Evolutionary conservation across 2,113 vertebrate genomes (phyloP), one percentile per base, ranked within the genome.

Genomic region (Hippocampus abdominalis): DNA sequence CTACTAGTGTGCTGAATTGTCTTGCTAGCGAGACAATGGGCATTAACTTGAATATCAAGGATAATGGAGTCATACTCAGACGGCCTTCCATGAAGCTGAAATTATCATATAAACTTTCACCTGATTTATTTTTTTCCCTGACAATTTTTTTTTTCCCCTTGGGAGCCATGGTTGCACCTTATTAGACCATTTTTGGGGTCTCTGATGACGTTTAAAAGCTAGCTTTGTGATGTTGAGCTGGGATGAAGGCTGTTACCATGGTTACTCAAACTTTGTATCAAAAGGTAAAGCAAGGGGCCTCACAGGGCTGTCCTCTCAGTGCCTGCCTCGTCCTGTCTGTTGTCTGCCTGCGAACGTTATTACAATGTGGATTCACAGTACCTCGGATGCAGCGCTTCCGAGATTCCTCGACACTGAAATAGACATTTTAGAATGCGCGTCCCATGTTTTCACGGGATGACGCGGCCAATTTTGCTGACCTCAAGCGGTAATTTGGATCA

Each of bases 231-330:
- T 69, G 65, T 32, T 70, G 27, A 18, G 6, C 2, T 42, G 49
- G 70, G 72, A 70, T 63, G 48, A 73, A 70, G 64, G 75, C 66
- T 60, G 79, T 91, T 87, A 88, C 89, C 91, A 90, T 87, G 86
- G 83, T 81, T 85, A 70, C 74, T 81, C 75, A 69, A 74, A 73
- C 69, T 64, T 72, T 64, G 60, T 62, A 61, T 44, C 18, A 57
- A 57, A 57, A 54, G 29, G 68, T 64, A 54, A 69, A 60, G 65
- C 67, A 81, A 73, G 89, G 91, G 93, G 94, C 94, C 94, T 94
- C 89, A 92, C 91, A 94, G 92, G 94, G 95, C 94, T 98, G 94
- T 95, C 96, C 95, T 94, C 95, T 93, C 93, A 93, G 94, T 94
- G 94, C 94, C 94, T 94, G 78, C 76, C 73, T 64, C 85, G 82